A percentile compares a stretch with the other conserved stretches of the same genome.
Evolutionary conservation across 64 coral and sea anemone genomes (phyloP).

Genomic region (Pachyseris speciosa): DNA sequence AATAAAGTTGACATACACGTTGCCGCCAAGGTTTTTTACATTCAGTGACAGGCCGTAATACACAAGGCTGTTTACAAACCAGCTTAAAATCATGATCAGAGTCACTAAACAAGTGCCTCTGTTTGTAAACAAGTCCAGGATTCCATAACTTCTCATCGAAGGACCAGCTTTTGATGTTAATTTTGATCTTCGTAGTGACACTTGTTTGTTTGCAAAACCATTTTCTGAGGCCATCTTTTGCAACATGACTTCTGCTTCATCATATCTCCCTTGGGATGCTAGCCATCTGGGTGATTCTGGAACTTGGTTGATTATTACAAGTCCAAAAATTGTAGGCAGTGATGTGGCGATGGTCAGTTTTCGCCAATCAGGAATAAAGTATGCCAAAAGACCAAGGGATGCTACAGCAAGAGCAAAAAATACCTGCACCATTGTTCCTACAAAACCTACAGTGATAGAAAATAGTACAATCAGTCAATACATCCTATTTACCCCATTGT

Average conservation of each 20-base stretch:
- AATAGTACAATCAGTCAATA: neutral
- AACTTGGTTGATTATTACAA: constrained; percentile 54
- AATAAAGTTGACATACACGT: constrained; percentile 87
- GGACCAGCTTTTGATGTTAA: constrained; percentile 17
- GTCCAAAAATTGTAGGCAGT: constrained; percentile 48
- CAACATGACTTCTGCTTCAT: constrained; percentile 80
- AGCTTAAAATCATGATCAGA: constrained; percentile 68
- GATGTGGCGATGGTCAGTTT: constrained; percentile 62
- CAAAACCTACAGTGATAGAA: constrained; percentile 47
- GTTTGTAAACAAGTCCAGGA: constrained; percentile 79
- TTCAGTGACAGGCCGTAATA: constrained; percentile 93
- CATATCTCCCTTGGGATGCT: constrained; percentile 64
- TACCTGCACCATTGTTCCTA: constrained; percentile 67
- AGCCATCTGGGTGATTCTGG: constrained; percentile 88
- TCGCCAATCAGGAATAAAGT: constrained; percentile 84
- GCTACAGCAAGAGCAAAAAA: constrained; percentile 80
- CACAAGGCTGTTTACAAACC: constrained; percentile 78
- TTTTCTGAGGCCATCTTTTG: constrained; percentile 58
- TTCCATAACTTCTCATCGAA: constrained; percentile 38
- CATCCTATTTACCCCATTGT: too few relatives aligned
- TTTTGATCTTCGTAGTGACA: constrained; percentile 12
- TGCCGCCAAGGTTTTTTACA: constrained; percentile 88
- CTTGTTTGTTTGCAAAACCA: constrained; percentile 26
- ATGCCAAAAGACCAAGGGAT: constrained; percentile 74
- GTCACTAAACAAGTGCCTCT: constrained; percentile 41